Conservation (phyloP, 2,888 invertebrate species). For the Dryocosmus kuriphilus region DNA sequence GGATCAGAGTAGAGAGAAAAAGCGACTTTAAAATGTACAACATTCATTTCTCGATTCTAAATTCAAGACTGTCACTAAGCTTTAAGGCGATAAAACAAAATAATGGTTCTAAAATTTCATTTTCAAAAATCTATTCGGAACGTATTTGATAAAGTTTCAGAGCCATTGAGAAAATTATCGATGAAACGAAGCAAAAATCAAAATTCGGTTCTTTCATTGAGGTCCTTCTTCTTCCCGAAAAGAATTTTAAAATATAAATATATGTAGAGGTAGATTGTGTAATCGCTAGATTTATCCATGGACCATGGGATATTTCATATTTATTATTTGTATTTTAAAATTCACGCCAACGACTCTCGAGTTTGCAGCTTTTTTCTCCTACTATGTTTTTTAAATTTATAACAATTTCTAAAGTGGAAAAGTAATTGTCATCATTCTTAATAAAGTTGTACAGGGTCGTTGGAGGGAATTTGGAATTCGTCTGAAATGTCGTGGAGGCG, state of each 20-base stretch:
- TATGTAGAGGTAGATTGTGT: conserved; percentile 23
- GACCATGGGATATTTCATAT: conserved; percentile 1
- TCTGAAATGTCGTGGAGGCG: conserved; percentile 27
- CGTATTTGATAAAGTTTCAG: conserved; percentile 1
- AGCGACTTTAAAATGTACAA: conserved; percentile 33
- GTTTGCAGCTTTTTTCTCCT: background rate
- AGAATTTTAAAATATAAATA: conserved; percentile 25
- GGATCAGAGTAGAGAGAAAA: conserved; percentile 21
- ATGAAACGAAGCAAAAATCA: background rate
- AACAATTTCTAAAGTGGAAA: background rate
- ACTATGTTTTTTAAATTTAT: background rate
- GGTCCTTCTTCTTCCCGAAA: background rate
- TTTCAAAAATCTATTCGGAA: background rate
- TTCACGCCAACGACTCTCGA: conserved; percentile 11
- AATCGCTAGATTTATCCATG: conserved; percentile 28
- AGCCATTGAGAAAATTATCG: conserved; percentile 14
- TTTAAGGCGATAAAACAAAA: conserved; percentile 31
- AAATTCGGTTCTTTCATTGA: conserved; percentile 18
- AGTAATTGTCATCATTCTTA: conserved; percentile 16
- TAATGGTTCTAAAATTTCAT: background rate
- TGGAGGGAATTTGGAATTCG: conserved; percentile 23
- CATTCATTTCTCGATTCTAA: conserved; percentile 32
- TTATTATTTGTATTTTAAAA: conserved; percentile 35
- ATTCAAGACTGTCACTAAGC: conserved; percentile 37
- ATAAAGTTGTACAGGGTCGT: conserved; percentile 29